Base-by-base conservation (phyloP, 2,113 vertebrate genomes). In the Picathartes gymnocephalus region DNA sequence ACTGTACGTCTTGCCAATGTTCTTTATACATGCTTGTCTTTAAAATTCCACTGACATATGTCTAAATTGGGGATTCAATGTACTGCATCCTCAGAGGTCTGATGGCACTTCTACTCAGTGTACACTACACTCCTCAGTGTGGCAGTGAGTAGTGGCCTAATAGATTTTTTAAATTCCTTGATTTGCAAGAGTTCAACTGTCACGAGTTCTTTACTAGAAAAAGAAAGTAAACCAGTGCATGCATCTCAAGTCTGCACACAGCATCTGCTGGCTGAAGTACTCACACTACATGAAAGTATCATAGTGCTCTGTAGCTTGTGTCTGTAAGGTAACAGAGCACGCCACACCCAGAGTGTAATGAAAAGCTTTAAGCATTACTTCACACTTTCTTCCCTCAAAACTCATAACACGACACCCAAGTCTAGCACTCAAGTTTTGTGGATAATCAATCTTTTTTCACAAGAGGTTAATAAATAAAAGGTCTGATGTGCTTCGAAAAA, bases 381-480 rank as follows among this genome's bases (percentile, higher is more conserved):
- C 81, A 85, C 1, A 1, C 48, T 95, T 95, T 86, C 89, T 37
- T 25, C 84, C 84, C 70, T 76, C 62, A 92, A 69, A 88, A 76
- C 35, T 66, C 10, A 0, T 71, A 80, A 50, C 87, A 72, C 54
- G 40, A 44, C 54, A 65, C 12, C 45, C 53, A 82, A 48, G 70
- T 28, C 70, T 42, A 85, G 45, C 66, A 54, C 44, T 56, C 53
- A 27, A 27, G 51, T 56, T 92, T 70, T 73, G 53, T 10, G 42
- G 54, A 79, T 68, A 79, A 88, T 48, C 44, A 45, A 45, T 45
- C 44, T 45, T 64, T 81, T 90, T 95, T 92, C 23, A 74, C 77
- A 93, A 71, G 57, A 60, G n/a, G 31, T 86, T 90, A 96, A 90
- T 88, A 72, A 80, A 93, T 47, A 31, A 77, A n/a, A 87, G n/a